Percentiles rank a stretch among this genome's conserved stretches.
phyloP scores from a whole-genome alignment of 2,888 invertebrate genomes.

The Stenotaenia linearis region DNA sequence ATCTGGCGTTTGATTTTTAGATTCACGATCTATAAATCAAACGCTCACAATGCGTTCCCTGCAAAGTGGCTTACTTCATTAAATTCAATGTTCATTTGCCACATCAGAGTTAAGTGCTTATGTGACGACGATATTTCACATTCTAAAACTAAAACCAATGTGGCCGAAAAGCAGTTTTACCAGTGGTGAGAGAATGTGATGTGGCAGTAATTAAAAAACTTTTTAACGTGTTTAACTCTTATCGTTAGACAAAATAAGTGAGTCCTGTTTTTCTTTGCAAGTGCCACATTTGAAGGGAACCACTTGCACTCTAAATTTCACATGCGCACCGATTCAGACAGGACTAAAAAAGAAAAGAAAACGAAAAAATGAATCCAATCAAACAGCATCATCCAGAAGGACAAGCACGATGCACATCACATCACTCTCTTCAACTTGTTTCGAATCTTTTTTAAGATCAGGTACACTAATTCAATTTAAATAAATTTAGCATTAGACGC shows the following conservation, averaged over 20 bases:
- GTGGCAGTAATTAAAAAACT: constrained; percentile 14
- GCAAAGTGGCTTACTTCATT: not conserved
- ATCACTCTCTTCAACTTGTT: constrained; percentile 28
- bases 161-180: not conserved
- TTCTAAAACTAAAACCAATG: not conserved
- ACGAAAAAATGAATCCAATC: constrained; percentile 6
- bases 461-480: constrained; percentile 3
- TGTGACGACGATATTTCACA: not conserved
- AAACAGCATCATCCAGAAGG: constrained; percentile 26
- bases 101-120: constrained; percentile 21
- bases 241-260: too few species aligned
- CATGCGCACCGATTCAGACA: constrained; percentile 27
- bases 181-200: constrained; percentile 28
- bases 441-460: not conserved
- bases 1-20: not conserved
- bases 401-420: constrained; percentile 31
- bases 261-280: constrained; percentile 2
- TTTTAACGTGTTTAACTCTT: not conserved
- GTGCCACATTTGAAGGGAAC: constrained; percentile 29
- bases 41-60: constrained; percentile 16
- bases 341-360: constrained; percentile 8
- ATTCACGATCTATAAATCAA: not conserved
- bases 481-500: not conserved
- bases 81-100: not conserved
- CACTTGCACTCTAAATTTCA: constrained; percentile 15